phyloP scores from a whole-genome alignment of 2,113 vertebrate genomes.

The Aythya baeri region DNA sequence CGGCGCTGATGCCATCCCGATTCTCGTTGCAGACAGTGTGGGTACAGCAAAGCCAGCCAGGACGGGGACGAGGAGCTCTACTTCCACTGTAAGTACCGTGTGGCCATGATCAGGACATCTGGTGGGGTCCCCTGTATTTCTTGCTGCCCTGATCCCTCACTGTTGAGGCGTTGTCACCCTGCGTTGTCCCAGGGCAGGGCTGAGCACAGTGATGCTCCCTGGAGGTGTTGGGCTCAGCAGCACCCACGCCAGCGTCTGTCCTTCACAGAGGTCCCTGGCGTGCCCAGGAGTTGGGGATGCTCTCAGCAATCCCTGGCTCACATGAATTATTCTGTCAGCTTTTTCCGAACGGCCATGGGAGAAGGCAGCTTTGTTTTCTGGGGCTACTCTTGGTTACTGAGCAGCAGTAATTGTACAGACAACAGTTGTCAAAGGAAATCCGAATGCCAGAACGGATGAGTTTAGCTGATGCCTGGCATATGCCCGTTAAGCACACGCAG shows the following conservation, averaged over 20 bases:
- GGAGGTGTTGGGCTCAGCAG: background rate
- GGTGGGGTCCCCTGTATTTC: background rate
- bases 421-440: constrained; percentile 34
- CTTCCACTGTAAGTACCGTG: constrained; percentile 86
- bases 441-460: background rate
- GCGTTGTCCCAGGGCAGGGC: background rate
- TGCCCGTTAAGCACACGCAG: background rate
- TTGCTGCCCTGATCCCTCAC: background rate
- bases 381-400: constrained; percentile 17
- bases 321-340: background rate
- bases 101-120: rapidly evolving
- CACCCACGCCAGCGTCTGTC: background rate
- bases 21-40: constrained; percentile 84
- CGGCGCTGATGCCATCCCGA: rapidly evolving
- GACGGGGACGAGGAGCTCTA: constrained; percentile 92
- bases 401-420: constrained; percentile 46
- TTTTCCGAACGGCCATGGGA: background rate
- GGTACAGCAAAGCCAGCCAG: constrained; percentile 91
- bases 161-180: background rate
- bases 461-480: constrained; percentile 40
- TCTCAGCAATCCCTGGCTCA: background rate
- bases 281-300: background rate
- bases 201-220: background rate
- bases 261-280: background rate
- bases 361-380: constrained; percentile 25